Evolutionary conservation across 2,797 vertebrate genomes (phyloP), one percentile per base, ranked within the genome.

Genomic region (Onychomys leucogaster): DNA sequence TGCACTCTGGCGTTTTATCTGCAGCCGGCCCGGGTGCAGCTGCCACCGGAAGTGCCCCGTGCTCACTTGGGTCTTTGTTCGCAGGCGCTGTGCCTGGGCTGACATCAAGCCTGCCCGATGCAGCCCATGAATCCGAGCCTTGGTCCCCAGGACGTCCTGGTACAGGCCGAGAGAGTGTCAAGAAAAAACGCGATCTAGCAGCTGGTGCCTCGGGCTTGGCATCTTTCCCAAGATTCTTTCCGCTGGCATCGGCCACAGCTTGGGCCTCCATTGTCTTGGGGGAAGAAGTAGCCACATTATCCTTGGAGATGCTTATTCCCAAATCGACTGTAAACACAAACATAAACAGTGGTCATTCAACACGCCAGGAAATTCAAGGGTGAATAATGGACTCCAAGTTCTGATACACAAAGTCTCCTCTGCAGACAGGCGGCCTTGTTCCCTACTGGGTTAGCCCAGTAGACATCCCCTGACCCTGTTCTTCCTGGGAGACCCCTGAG

Each of bases 141-240:
- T 92, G 97, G 91, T 96, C 97, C 98, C 96, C 89, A 5, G 98
- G 84, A 98, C 98, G 98, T 93, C 98, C 98, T 98, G 98, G 98
- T 97, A 98, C 98, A 52, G 98, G 96, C 98, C 98, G 98, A 91
- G 98, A 96, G 89, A 99, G 98, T 0, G 98, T 75, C 34, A 99
- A 97, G 97, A 86, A 90, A 91, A 98, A 98, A 96, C 92, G 98
- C 86, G 98, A 96, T 96, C 98, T 97, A 87, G 98, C 99, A 98
- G 98, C 98, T 98, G 98, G 97, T 78, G 32, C 81, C 23, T 98
- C 57, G 41, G 76, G n/a, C 0, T 97, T 98, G 98, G 98, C 98
- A 91, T 96, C 87, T 16, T 91, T 98, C 98, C 98, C 98, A 0
- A 84, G 63, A 90, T 97, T 97, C 97, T 98, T 98, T 92, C 97